These are phyloP conservation scores for Drosophila azteca DNA, from an alignment of 1,140 invertebrate genomes.

Conservation along the genomic window DNA sequence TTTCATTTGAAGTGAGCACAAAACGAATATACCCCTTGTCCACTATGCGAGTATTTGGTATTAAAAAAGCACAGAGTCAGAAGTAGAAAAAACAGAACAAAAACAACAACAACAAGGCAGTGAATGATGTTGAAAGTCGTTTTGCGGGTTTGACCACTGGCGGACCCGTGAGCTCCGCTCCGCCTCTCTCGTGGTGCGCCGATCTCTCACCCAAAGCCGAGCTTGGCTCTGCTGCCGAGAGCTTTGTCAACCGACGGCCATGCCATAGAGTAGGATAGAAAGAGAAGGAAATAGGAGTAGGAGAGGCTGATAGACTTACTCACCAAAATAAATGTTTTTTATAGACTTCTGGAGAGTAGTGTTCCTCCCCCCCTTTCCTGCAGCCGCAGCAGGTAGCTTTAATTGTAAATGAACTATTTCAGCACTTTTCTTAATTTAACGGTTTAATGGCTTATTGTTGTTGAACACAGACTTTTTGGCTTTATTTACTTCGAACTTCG, in stretches of 20 bases:
- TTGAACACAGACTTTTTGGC: conserved; percentile 12
- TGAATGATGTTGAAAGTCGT: conserved; percentile 79
- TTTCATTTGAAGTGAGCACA: too few relatives aligned
- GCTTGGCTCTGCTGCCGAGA: conserved; percentile 10
- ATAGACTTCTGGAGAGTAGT: conserved; percentile 25
- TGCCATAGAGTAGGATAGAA: not conserved
- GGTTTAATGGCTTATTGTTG: conserved; percentile 31
- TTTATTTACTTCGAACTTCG: conserved; percentile 26
- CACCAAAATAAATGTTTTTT: conserved; percentile 54
- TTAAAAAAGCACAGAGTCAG: conserved; percentile 21
- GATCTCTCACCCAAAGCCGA: conserved; percentile 11
- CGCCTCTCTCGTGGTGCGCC: conserved; percentile 3
- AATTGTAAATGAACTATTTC: conserved; percentile 51
- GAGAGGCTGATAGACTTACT: conserved; percentile 13
- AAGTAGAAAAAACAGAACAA: too few relatives aligned
- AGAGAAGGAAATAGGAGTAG: conserved; percentile 1
- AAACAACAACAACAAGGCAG: too few relatives aligned
- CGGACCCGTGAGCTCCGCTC: conserved; percentile 25
- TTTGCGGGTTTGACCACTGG: conserved; percentile 74
- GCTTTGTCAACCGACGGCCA: conserved; percentile 2
- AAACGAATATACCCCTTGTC: too few relatives aligned
- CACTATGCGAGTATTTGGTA: too few relatives aligned
- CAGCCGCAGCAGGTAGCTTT: conserved; percentile 18
- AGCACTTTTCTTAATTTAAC: conserved; percentile 51
- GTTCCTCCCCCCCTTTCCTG: too few relatives aligned